A percentile compares a stretch with the other conserved stretches of the same genome.
Evolutionary conservation across 2,888 invertebrate genomes (phyloP).

Genomic region (Athetis lepigone): DNA sequence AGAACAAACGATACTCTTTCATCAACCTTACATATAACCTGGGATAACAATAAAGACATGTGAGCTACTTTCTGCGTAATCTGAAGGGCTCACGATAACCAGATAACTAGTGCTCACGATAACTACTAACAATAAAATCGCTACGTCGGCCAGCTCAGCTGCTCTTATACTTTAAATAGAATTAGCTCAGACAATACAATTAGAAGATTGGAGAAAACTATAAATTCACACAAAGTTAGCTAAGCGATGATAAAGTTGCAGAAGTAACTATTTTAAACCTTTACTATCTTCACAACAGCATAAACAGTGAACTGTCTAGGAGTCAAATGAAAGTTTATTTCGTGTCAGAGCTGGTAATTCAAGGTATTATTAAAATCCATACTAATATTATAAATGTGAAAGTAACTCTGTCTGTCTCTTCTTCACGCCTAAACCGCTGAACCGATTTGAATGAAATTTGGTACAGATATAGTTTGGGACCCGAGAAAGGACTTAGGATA

Average conservation of each 20-base stretch:
- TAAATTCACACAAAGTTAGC: conserved; percentile 6
- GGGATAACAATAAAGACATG: conserved; percentile 7
- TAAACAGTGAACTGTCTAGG: neutral
- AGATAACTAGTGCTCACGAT: conserved; percentile 21
- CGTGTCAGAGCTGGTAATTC: neutral
- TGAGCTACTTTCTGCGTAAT: conserved; percentile 23
- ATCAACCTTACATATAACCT: neutral
- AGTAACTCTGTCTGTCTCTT: no score
- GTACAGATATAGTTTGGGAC: no score
- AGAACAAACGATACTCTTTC: neutral
- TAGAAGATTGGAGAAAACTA: neutral
- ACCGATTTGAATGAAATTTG: no score
- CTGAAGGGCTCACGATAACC: conserved; percentile 18
- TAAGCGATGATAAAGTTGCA: neutral
- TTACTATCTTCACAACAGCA: neutral
- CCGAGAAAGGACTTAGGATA: no score
- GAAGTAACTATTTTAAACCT: neutral
- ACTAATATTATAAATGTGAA: no score
- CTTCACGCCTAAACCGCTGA: no score
- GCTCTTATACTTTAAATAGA: neutral
- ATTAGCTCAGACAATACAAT: neutral
- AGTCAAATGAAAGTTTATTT: neutral
- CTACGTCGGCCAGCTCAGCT: neutral
- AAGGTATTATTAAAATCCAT: no score
- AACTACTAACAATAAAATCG: conserved; percentile 6